Evolutionary conservation across 2,888 invertebrate genomes (phyloP).

Genomic region (Tupiocoris notatus): DNA sequence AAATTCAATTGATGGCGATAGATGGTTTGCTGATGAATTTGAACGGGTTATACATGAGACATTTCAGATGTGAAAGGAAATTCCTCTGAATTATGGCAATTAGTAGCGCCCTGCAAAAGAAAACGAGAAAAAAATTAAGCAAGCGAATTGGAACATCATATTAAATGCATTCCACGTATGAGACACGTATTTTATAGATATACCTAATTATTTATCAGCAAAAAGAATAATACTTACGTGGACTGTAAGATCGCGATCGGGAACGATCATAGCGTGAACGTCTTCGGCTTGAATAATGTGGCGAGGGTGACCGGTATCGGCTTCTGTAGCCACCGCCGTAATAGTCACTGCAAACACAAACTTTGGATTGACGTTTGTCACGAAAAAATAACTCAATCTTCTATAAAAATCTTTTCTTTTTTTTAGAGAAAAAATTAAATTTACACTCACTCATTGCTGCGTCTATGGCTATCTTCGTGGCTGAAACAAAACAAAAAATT

Average conservation of each 20-base stretch:
- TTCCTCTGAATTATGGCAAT: background rate
- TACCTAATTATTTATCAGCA: too few species aligned
- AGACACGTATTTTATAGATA: too few species aligned
- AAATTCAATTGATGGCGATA: background rate
- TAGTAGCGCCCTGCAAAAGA: background rate
- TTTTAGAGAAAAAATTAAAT: background rate
- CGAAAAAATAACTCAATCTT: constrained; percentile 12
- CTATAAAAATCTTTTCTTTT: too few species aligned
- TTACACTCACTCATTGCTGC: background rate
- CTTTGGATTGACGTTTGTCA: constrained; percentile 47
- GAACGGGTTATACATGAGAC: background rate
- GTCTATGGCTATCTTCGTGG: background rate
- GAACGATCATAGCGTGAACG: constrained; percentile 69
- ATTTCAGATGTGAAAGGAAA: too few species aligned
- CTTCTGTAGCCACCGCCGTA: constrained; percentile 55
- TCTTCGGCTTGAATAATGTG: constrained; percentile 59
- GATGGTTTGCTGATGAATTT: background rate
- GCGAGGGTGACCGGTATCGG: constrained; percentile 69
- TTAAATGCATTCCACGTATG: too few species aligned
- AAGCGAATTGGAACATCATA: too few species aligned
- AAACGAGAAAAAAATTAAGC: background rate
- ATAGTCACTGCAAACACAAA: constrained; percentile 58
- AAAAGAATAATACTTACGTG: constrained; percentile 76
- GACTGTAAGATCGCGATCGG: constrained; percentile 73
- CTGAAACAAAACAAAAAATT: constrained; percentile 9